Conservation (phyloP, 2,113 vertebrate species). For the Nothobranchius kuhntae region DNA sequence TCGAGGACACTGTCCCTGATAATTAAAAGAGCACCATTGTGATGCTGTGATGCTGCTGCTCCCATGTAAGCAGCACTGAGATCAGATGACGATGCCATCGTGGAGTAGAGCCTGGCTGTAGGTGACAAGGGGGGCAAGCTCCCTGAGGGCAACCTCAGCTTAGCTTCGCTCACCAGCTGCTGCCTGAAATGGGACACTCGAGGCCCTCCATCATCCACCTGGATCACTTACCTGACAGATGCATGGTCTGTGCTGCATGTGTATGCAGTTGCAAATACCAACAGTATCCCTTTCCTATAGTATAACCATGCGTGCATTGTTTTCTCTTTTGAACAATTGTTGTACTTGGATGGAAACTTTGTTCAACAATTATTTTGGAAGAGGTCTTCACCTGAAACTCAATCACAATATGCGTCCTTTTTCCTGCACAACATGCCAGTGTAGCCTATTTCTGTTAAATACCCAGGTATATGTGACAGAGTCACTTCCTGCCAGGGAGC, state of each 20-base stretch:
- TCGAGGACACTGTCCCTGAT: conserved; percentile 56
- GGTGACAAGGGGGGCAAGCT: conserved; percentile 40
- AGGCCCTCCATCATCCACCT: conserved; percentile 63
- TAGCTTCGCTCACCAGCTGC: conserved; percentile 75
- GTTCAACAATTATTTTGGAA: background rate
- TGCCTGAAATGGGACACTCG: conserved; percentile 72
- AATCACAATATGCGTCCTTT: background rate
- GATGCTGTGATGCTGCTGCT: conserved; percentile 39
- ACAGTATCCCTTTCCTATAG: conserved; percentile 13
- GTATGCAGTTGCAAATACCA: conserved; percentile 43
- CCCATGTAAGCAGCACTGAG: conserved; percentile 37
- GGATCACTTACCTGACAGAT: conserved; percentile 69
- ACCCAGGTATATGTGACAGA: background rate
- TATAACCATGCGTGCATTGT: background rate
- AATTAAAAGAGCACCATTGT: conserved; percentile 78
- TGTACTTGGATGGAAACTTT: background rate
- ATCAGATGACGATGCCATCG: conserved; percentile 70
- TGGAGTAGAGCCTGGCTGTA: conserved; percentile 26
- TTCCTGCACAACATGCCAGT: background rate
- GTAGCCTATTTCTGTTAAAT: background rate
- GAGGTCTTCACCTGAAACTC: background rate
- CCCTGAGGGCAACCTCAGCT: conserved; percentile 64
- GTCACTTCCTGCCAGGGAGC: background rate
- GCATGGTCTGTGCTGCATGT: conserved; percentile 11
- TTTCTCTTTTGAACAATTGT: background rate